These are phyloP conservation scores for Yponomeuta evonymella DNA, from an alignment of 2,888 invertebrate genomes.

Conservation along the genomic window DNA sequence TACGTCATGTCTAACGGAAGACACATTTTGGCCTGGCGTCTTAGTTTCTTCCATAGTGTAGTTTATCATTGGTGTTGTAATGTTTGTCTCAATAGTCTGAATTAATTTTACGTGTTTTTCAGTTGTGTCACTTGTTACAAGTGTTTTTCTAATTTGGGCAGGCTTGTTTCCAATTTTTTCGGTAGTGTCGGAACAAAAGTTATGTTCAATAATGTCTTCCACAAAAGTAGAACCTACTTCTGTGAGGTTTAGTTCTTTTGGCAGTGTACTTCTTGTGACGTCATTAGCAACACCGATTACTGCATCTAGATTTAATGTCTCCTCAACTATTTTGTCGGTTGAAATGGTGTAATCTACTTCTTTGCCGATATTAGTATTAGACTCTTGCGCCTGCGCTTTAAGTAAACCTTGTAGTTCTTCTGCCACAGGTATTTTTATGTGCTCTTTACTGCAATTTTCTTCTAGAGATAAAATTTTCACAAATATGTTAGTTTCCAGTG, in stretches of 20 bases:
- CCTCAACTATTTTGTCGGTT: background rate
- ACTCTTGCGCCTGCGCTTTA: too few relatives aligned
- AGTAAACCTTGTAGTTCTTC: background rate
- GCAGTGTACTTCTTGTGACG: background rate
- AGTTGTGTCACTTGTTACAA: background rate
- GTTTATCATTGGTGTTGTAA: background rate
- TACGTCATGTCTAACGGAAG: background rate
- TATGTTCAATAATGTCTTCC: background rate
- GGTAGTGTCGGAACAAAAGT: background rate
- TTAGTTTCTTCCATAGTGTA: background rate
- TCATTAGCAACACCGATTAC: background rate
- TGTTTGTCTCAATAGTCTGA: too few relatives aligned
- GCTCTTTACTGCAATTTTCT: too few relatives aligned
- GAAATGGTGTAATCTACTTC: background rate
- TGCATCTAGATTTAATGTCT: background rate
- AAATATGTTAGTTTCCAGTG: too few relatives aligned
- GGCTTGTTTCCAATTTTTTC: background rate
- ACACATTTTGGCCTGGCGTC: background rate
- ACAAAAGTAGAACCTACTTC: background rate
- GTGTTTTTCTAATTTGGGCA: background rate
- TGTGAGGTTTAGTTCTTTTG: background rate
- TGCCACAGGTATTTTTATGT: background rate
- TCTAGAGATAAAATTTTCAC: too few relatives aligned
- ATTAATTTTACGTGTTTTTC: background rate
- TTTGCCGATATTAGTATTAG: background rate